Base-by-base conservation (phyloP, 2,113 vertebrate genomes). In the Elephas maximus region DNA sequence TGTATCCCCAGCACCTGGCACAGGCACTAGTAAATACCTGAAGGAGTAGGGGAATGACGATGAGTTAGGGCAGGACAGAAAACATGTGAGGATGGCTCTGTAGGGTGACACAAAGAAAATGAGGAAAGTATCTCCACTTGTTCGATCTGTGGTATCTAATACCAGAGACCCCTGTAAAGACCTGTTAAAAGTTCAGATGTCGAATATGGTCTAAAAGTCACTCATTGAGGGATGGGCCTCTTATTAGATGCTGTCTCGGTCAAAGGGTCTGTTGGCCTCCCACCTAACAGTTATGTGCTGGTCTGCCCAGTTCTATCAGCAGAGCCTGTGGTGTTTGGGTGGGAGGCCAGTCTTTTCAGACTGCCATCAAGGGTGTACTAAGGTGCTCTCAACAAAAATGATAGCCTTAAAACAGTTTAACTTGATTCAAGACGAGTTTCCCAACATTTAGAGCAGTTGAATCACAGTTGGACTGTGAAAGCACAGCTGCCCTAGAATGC, bases 91-190 rank as follows among this genome's bases (percentile, higher is more conserved):
- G 44, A n/a, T 5, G 51, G 57, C 45, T 10, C 0, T 4, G 20
- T 5, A 12, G 28, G 7, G 17, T 21, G 65, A 8, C 0, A 0
- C 8, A 3, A 9, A 30, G 18, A 0, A 2, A 26, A 62, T 0
- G 8, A 84, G 33, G 3, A 26, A 18, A 26, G 9, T 11, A 1
- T 44, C 37, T 33, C 53, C 37, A 1, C 41, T 53, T 8, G 45
- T 77, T 33, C 21, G 78, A 48, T 87, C 26, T 48, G n/a, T 8
- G 0, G 15, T 63, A 8, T 8, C 65, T 21, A 4, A 67, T 28
- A 73, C 51, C 53, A 21, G 73, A 65, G 63, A 15, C 8, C 51
- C 51, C 30, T 57, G 0, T 6, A 2, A 7, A n/a, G 77, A 81
- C 77, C 44, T 17, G 41, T 33, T 84, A 67, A 88, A 48, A 44